phyloP scores from a whole-genome alignment of 2,113 vertebrate genomes.

The Xiphorhynchus elegans region DNA sequence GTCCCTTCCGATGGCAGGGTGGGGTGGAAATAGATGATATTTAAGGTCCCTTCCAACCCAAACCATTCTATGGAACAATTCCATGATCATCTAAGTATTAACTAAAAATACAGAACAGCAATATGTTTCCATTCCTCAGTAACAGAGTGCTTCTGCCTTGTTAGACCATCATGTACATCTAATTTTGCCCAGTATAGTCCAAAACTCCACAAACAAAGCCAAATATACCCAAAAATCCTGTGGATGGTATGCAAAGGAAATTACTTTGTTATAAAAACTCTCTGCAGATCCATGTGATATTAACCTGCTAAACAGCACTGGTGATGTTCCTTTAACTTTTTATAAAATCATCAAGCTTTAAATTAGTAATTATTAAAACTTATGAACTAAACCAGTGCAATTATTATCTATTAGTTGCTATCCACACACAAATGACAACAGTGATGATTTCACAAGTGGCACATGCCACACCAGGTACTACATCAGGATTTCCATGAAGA shows the following conservation, averaged over 20 bases:
- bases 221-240: background rate
- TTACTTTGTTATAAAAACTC: background rate
- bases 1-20: background rate
- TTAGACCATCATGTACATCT: background rate
- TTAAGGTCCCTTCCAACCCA: background rate
- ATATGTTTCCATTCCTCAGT: background rate
- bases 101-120: background rate
- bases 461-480: background rate
- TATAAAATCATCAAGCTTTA: background rate
- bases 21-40: background rate
- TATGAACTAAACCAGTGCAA: background rate
- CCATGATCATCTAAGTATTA: background rate
- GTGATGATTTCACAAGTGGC: background rate
- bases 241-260: background rate
- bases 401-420: background rate
- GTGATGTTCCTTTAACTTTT: background rate
- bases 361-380: background rate
- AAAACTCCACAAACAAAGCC: background rate
- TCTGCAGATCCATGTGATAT: background rate
- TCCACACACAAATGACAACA: background rate
- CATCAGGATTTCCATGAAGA: background rate
- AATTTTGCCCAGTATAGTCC: background rate
- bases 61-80: background rate
- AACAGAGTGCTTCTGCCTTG: background rate
- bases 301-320: background rate